A percentile compares a stretch with the other conserved stretches of the same genome.
Evolutionary conservation across 2,888 invertebrate species (phyloP).

Genomic region (Monochamus alternatus): DNA sequence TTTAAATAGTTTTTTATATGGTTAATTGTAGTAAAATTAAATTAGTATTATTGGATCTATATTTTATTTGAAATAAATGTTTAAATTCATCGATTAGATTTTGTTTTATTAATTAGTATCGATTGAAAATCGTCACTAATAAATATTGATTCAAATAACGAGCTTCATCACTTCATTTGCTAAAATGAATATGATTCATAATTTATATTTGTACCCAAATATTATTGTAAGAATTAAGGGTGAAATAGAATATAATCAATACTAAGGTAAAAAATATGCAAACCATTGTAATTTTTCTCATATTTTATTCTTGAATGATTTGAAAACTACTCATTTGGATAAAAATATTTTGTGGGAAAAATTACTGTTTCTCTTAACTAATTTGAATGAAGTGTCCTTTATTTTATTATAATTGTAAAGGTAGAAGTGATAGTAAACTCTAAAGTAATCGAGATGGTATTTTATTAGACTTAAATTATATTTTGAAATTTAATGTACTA

Average conservation of each 20-base stretch:
- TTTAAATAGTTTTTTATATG: conserved; percentile 48
- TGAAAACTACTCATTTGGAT: conserved; percentile 38
- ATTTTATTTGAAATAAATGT: conserved; percentile 43
- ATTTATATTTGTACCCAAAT: conserved; percentile 31
- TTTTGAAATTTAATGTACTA: conserved; percentile 65
- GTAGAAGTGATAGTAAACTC: conserved; percentile 61
- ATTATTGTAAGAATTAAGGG: conserved; percentile 29
- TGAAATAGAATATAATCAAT: conserved; percentile 22
- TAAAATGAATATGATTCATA: conserved; percentile 28
- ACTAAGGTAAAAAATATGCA: conserved; percentile 27
- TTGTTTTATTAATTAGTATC: conserved; percentile 37
- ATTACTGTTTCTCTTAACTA: conserved; percentile 43
- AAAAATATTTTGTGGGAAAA: conserved; percentile 47
- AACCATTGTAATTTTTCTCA: conserved; percentile 41
- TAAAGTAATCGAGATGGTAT: conserved; percentile 57
- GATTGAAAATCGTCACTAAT: conserved; percentile 34
- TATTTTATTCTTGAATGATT: conserved; percentile 38
- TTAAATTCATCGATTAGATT: conserved; percentile 37
- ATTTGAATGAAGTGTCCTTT: conserved; percentile 62
- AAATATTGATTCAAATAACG: conserved; percentile 22
- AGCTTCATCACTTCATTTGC: conserved; percentile 33
- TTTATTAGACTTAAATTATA: conserved; percentile 58
- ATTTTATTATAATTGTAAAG: conserved; percentile 55
- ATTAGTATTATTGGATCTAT: conserved; percentile 46
- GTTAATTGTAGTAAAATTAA: conserved; percentile 43